These are phyloP conservation scores for Melieria omissa DNA, from an alignment of 2,888 invertebrate genomes.

Conservation along the genomic window DNA sequence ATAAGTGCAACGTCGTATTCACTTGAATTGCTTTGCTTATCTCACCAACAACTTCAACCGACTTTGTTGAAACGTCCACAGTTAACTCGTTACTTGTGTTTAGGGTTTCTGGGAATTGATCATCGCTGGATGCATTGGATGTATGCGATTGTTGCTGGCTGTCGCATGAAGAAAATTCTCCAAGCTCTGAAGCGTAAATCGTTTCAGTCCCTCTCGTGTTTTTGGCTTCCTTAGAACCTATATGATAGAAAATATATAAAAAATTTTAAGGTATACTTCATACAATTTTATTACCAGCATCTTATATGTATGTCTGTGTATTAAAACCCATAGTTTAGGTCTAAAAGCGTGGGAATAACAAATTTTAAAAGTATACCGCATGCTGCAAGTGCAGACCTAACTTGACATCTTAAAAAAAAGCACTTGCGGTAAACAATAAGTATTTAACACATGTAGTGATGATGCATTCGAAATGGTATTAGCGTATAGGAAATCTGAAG, in stretches of 20 bases:
- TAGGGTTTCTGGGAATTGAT: conserved; percentile 22
- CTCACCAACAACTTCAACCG: conserved; percentile 56
- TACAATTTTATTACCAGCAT: too few species aligned
- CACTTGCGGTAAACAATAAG: too few species aligned
- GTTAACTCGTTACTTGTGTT: conserved; percentile 45
- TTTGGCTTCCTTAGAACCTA: conserved; percentile 56
- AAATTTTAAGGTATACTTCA: neutral
- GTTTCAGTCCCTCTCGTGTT: conserved; percentile 60
- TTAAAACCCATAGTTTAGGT: too few species aligned
- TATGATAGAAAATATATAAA: neutral
- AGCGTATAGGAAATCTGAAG: too few species aligned
- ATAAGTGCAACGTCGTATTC: neutral
- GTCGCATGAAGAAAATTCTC: conserved; percentile 53
- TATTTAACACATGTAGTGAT: too few species aligned
- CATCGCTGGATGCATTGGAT: conserved; percentile 42
- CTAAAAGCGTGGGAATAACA: too few species aligned
- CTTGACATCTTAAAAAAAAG: too few species aligned
- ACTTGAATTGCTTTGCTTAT: conserved; percentile 51
- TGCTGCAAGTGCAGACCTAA: too few species aligned
- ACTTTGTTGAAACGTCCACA: conserved; percentile 44
- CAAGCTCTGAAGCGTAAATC: conserved; percentile 56
- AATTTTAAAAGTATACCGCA: too few species aligned
- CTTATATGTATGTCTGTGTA: too few species aligned
- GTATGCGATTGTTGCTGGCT: conserved; percentile 48
- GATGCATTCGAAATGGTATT: too few species aligned